A percentile compares a stretch with the other conserved stretches of the same genome.
phyloP scores from a whole-genome alignment of 2,113 vertebrate species.

The Cochlearius cochlearius region DNA sequence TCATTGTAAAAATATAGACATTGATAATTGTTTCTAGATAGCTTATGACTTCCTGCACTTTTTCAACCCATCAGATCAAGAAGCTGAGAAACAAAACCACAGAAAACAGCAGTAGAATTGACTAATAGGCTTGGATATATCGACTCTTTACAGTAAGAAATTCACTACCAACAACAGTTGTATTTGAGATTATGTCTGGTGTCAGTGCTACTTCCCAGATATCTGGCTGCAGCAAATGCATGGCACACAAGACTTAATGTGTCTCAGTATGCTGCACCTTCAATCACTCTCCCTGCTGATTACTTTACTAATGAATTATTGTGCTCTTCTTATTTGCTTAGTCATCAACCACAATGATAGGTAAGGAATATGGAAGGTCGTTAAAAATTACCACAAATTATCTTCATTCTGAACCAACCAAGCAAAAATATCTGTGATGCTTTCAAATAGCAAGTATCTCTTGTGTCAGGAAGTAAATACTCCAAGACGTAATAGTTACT shows the following conservation, averaged over 20 bases:
- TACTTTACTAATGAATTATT: background rate
- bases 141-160: background rate
- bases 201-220: background rate
- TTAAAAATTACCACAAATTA: background rate
- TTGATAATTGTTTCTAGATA: background rate
- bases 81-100: background rate
- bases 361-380: background rate
- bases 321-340: background rate
- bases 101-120: background rate
- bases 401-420: background rate
- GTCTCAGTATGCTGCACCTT: background rate
- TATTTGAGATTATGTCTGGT: background rate
- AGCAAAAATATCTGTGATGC: background rate
- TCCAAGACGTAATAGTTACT: background rate
- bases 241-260: background rate
- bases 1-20: background rate
- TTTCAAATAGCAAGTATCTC: background rate
- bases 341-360: background rate
- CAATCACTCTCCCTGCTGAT: background rate
- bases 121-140: background rate
- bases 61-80: background rate
- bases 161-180: background rate
- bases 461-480: background rate
- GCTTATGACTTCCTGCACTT: background rate
- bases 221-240: background rate